phyloP scores from a whole-genome alignment of 2,113 vertebrate genomes.

The Trochalopteron elliotii region DNA sequence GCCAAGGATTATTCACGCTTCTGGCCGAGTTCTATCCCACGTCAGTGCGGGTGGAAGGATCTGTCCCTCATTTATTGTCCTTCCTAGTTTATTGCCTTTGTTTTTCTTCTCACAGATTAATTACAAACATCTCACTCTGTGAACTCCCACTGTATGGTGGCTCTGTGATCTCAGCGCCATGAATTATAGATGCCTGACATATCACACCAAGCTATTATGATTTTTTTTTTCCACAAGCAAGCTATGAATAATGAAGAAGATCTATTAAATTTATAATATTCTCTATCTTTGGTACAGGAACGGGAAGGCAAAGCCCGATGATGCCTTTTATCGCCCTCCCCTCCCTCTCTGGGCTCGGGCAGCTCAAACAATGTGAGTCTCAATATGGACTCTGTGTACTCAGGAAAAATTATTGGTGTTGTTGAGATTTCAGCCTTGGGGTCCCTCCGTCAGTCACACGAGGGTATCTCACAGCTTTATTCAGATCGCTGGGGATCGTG shows the following conservation, averaged over 20 bases:
- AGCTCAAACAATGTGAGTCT: background rate
- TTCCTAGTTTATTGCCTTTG: constrained; percentile 35
- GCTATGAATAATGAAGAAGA: constrained; percentile 60
- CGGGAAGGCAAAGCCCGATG: background rate
- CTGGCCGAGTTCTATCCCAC: rapidly evolving
- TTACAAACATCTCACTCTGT: constrained; percentile 51
- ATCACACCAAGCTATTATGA: constrained; percentile 75
- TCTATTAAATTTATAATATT: constrained; percentile 57
- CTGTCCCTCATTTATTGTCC: background rate
- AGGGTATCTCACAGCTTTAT: rapidly evolving
- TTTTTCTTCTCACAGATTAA: constrained; percentile 51
- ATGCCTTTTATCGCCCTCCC: background rate
- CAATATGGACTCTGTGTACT: background rate
- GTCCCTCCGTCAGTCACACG: rapidly evolving
- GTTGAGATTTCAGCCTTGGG: background rate
- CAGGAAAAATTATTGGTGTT: background rate
- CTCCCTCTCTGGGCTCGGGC: rapidly evolving
- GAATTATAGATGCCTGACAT: constrained; percentile 70
- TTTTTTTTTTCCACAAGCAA: constrained; percentile 67
- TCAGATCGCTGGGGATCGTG: background rate
- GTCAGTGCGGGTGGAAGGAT: background rate
- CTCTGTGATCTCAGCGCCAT: constrained; percentile 57
- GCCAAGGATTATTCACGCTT: background rate
- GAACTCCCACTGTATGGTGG: constrained; percentile 27
- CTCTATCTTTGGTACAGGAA: background rate